Evolutionary conservation across 2,113 vertebrate genomes (phyloP).

Genomic region (Marmota monax): DNA sequence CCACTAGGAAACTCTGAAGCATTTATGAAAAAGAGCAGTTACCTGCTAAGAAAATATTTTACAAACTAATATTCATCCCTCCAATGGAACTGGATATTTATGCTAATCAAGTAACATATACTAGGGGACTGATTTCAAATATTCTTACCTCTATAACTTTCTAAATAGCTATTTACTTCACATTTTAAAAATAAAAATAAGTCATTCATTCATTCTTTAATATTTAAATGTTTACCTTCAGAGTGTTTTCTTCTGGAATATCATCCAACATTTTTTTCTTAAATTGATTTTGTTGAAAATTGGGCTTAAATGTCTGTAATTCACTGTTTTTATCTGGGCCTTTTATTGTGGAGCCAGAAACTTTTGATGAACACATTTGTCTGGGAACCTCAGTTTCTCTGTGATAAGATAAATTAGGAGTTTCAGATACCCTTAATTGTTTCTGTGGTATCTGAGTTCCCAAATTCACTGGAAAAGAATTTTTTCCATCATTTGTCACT

Average conservation of each 20-base stretch:
- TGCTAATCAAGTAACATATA: conserved; percentile 5
- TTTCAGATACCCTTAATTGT: conserved; percentile 30
- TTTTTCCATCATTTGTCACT: conserved; percentile 67
- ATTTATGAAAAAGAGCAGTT: conserved; percentile 8
- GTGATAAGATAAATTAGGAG: conserved; percentile 52
- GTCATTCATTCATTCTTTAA: background rate
- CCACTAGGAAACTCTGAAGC: background rate
- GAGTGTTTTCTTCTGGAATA: conserved; percentile 77
- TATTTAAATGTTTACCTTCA: conserved; percentile 86
- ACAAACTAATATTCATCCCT: conserved; percentile 12
- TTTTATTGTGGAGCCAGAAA: conserved; percentile 63
- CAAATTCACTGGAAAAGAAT: conserved; percentile 56
- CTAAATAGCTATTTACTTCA: conserved; percentile 35
- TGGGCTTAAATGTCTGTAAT: conserved; percentile 77
- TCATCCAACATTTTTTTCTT: conserved; percentile 73
- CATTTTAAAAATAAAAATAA: conserved; percentile 35
- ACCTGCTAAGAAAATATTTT: background rate
- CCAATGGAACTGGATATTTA: background rate
- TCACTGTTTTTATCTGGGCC: conserved; percentile 64
- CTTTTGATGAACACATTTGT: conserved; percentile 60
- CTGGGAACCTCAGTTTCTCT: conserved; percentile 63
- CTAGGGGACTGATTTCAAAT: conserved; percentile 52
- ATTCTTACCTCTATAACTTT: conserved; percentile 27
- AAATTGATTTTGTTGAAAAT: conserved; percentile 78
- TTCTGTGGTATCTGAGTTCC: conserved; percentile 72